These are phyloP conservation scores for Abrostola triplasia DNA, from an alignment of 2,888 invertebrate genomes.

Conservation along the genomic window DNA sequence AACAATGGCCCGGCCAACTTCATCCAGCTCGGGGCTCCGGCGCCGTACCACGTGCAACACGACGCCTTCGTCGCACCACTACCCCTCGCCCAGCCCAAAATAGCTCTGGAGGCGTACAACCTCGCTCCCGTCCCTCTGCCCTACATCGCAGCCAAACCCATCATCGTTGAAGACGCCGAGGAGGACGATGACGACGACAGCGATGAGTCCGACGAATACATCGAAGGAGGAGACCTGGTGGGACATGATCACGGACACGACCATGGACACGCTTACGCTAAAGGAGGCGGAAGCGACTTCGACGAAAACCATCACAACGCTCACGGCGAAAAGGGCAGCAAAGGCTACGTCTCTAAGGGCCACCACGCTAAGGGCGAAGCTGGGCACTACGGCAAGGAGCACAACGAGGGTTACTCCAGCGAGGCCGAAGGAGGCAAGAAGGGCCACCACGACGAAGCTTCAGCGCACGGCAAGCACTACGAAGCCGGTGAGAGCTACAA, in stretches of 20 bases:
- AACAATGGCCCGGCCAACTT: slow-evolving; percentile 83
- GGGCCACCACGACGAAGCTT: slow-evolving; percentile 86
- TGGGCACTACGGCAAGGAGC: slow-evolving; percentile 87
- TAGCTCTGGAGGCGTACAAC: slow-evolving; percentile 72
- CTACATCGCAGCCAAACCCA: slow-evolving; percentile 76
- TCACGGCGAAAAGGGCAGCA: slow-evolving; percentile 87
- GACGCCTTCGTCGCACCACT: slow-evolving; percentile 71
- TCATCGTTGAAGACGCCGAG: slow-evolving; percentile 69
- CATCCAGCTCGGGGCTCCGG: slow-evolving; percentile 77
- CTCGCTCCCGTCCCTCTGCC: slow-evolving; percentile 76
- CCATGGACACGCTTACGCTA: slow-evolving; percentile 67
- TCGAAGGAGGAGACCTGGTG: slow-evolving; percentile 59
- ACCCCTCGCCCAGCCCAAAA: slow-evolving; percentile 67
- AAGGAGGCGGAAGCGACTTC: slow-evolving; percentile 84
- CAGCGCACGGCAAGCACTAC: slow-evolving; percentile 87
- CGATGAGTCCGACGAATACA: slow-evolving; percentile 69
- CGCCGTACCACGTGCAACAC: slow-evolving; percentile 68
- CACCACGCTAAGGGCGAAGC: slow-evolving; percentile 87
- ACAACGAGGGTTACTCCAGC: slow-evolving; percentile 85
- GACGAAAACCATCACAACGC: slow-evolving; percentile 82
- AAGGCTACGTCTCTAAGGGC: slow-evolving; percentile 86
- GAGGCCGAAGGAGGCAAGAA: slow-evolving; percentile 87
- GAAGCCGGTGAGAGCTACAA: slow-evolving; percentile 85
- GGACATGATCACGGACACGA: slow-evolving; percentile 45
- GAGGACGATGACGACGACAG: slow-evolving; percentile 70